A percentile compares a stretch with the other conserved stretches of the same genome.
Evolutionary conservation across 1,140 invertebrate genomes (phyloP).

Genomic region (Eriocheir sinensis): DNA sequence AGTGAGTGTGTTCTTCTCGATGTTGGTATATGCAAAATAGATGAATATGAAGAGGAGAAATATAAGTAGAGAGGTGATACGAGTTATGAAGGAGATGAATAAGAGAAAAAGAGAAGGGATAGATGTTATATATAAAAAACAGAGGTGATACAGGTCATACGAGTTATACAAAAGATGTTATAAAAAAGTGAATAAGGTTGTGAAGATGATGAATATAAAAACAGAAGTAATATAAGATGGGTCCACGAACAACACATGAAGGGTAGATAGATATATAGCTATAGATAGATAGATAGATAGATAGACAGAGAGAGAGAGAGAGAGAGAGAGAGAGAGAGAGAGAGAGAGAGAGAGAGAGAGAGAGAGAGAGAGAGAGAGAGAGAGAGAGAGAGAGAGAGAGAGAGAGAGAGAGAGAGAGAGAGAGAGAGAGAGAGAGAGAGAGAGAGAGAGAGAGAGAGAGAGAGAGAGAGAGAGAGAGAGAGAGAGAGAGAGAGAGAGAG

Average conservation of each 20-base stretch:
- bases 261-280: background rate
- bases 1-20: too few relatives aligned
- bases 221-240: background rate
- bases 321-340: background rate
- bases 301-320: conserved; percentile 23
- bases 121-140: background rate
- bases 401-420: conserved; percentile 46
- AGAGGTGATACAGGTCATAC: too few relatives aligned
- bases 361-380: background rate
- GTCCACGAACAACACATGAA: background rate
- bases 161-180: too few relatives aligned
- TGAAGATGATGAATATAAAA: background rate
- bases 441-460: conserved; percentile 35
- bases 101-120: too few relatives aligned
- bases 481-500: conserved; percentile 43
- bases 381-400: conserved; percentile 24
- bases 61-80: too few relatives aligned
- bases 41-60: too few relatives aligned
- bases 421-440: conserved; percentile 40
- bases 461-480: conserved; percentile 37
- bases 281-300: background rate
- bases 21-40: too few relatives aligned
- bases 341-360: background rate
- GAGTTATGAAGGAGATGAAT: too few relatives aligned
- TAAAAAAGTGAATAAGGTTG: background rate